Base-by-base conservation (phyloP, 2,797 vertebrate genomes). In the Cottoperca gobio region DNA sequence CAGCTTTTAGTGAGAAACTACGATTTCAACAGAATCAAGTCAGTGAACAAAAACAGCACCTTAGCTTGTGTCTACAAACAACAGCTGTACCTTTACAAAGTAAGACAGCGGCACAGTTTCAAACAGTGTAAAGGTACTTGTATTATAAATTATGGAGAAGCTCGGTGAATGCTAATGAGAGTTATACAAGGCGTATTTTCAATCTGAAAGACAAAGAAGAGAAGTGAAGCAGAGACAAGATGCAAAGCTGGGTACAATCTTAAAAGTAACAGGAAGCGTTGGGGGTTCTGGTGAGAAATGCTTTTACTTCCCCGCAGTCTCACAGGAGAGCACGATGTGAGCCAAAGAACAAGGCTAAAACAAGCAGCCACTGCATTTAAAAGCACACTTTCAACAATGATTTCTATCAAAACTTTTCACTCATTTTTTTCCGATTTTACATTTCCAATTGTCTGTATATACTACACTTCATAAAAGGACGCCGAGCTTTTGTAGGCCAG, bases 121-220 rank as follows among this genome's bases (percentile, higher is more conserved):
- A 59, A 63, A 78, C 52, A 24, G 61, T 39, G 61, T 68, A 49
- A 88, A 90, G 68, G 73, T 80, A 82, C 70, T 69, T 84, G 77
- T 80, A 64, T 60, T 66, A 89, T 88, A 85, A 91, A 94, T 91
- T 75, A 91, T 90, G 78, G 72, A 92, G 54, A 71, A 69, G 81
- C 79, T 69, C 52, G 6, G 78, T n/a, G 78, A 82, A 82, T 89
- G 84, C 84, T 91, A 88, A 93, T 79, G 73, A 82, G 68, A 78
- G 66, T 45, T 13, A 63, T 48, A 72, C 57, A 42, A 43, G 74
- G 54, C 70, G 87, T 76, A 70, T 81, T 86, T 84, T 86, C 52
- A 73, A 73, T 61, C 70, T 50, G 39, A 69, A 69, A 84, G 50
- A 78, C 62, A 82, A 83, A 76, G 61, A 67, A 21, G n/a, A 70